Base-by-base conservation (phyloP, 2,113 vertebrate genomes). In the Caretta caretta region DNA sequence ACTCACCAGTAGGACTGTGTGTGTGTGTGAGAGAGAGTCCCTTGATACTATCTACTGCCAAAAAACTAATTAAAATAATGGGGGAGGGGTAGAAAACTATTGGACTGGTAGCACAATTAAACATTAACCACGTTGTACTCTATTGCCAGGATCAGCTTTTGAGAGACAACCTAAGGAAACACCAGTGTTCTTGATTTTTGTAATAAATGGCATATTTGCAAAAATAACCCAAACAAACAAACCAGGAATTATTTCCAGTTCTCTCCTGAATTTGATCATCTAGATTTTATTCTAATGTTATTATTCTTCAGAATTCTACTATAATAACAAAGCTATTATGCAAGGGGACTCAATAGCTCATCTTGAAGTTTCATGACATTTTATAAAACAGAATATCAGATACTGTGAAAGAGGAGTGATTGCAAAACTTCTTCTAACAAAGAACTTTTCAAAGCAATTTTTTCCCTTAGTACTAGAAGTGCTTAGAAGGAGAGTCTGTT, bases 371-470 rank as follows among this genome's bases (percentile, higher is more conserved):
- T 95, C 93, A 87, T 90, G 86, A 22, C 86, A 89, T 86, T 91
- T 96, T 96, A 96, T 92, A 95, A 98, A 97, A 88, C 82, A 89
- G 83, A 81, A 94, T 90, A 81, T 90, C 75, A 93, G 13, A 84
- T 91, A 93, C 57, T 95, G 88, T 80, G 95, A 94, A 94, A 98
- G 19, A 59, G 20, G 56, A 93, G 86, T 1, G 51, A 96, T 96
- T 98, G 96, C 97, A 97, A 96, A 98, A 97, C 96, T 88, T 75
- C 62, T 94, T 90, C 83, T 90, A 96, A 98, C 98, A 98, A 97
- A 97, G 97, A 96, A 92, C 93, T 94, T 97, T 93, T 97, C 94
- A 98, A 97, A 96, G 91, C 10, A 5, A 22, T 87, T 95, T 93
- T 96, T 91, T 92, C 42, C 89, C 90, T 48, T 57, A 92, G 88